These are phyloP conservation scores for Aphis craccivora DNA, from an alignment of 1,140 invertebrate genomes.

Conservation along the genomic window DNA sequence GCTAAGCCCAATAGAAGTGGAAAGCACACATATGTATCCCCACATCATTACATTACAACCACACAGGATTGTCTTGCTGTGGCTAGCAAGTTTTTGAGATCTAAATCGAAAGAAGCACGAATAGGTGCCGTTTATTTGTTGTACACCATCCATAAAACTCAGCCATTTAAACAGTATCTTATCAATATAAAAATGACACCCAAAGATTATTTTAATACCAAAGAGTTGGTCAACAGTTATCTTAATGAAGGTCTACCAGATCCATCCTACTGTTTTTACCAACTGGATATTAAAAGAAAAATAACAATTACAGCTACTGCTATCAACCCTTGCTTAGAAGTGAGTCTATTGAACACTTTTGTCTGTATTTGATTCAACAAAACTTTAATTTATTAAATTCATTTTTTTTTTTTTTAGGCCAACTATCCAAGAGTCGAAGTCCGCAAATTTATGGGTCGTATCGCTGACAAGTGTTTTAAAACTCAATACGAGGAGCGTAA, in stretches of 20 bases:
- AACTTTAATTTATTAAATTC: not conserved
- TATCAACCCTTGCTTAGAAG: slow-evolving; percentile 14
- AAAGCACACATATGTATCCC: not conserved
- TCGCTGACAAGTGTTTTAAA: not conserved
- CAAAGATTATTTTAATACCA: not conserved
- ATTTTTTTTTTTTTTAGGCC: not conserved
- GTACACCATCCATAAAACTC: not conserved
- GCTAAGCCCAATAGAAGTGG: not conserved
- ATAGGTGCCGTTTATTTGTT: slow-evolving; percentile 38
- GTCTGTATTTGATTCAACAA: not conserved
- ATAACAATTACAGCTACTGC: slow-evolving; percentile 12
- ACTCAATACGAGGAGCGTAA: not conserved
- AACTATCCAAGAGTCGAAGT: slow-evolving; percentile 24
- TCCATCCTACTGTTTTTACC: slow-evolving; percentile 35
- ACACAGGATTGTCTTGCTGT: not conserved
- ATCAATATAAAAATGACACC: slow-evolving; percentile 15
- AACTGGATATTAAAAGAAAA: not conserved
- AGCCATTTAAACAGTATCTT: not conserved
- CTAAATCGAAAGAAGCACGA: slow-evolving; percentile 2
- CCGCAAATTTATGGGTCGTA: slow-evolving; percentile 27
- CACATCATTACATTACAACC: slow-evolving; percentile 41
- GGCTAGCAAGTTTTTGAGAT: slow-evolving; percentile 12
- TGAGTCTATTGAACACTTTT: not conserved
- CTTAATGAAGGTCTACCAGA: not conserved
- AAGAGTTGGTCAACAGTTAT: not conserved